Conservation (phyloP, 2,797 vertebrate genomes). For the Brachyrhaphis roseni region DNA sequence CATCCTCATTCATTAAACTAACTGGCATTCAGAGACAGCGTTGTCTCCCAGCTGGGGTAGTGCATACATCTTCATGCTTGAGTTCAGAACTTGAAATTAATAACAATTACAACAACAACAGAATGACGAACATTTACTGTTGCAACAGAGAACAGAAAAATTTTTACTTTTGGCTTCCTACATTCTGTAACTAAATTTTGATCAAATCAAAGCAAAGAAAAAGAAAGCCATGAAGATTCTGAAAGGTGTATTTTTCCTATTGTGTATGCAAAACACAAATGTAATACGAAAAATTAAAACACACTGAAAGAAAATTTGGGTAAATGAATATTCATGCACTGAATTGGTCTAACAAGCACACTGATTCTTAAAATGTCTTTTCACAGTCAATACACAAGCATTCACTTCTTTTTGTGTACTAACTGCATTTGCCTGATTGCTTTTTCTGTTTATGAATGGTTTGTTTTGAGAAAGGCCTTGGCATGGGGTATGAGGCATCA, state of each 20-base stretch:
- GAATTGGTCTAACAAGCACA: conserved; percentile 62
- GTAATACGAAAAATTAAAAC: conserved; percentile 61
- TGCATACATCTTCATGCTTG: conserved; percentile 14
- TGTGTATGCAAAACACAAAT: conserved; percentile 53
- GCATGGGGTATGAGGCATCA: conserved; percentile 71
- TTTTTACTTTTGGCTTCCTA: neutral
- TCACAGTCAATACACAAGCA: conserved; percentile 57
- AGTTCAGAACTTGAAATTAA: conserved; percentile 13
- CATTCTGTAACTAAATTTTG: conserved; percentile 2
- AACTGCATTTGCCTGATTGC: conserved; percentile 78
- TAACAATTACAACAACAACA: conserved; percentile 24
- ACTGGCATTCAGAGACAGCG: conserved; percentile 34
- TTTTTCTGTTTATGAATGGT: conserved; percentile 77
- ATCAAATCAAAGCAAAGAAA: neutral
- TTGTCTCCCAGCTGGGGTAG: conserved; percentile 37
- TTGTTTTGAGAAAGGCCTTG: conserved; percentile 76
- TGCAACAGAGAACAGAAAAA: neutral
- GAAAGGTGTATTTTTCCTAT: conserved; percentile 24
- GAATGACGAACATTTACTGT: neutral
- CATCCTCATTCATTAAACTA: conserved; percentile 56
- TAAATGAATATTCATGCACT: conserved; percentile 75
- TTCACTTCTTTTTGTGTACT: conserved; percentile 66
- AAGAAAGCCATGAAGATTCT: neutral
- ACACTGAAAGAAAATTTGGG: conserved; percentile 57
- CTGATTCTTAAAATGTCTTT: conserved; percentile 66